phyloP scores from a whole-genome alignment of 2,888 invertebrate species.

The Reticulitermes lucifugus region DNA sequence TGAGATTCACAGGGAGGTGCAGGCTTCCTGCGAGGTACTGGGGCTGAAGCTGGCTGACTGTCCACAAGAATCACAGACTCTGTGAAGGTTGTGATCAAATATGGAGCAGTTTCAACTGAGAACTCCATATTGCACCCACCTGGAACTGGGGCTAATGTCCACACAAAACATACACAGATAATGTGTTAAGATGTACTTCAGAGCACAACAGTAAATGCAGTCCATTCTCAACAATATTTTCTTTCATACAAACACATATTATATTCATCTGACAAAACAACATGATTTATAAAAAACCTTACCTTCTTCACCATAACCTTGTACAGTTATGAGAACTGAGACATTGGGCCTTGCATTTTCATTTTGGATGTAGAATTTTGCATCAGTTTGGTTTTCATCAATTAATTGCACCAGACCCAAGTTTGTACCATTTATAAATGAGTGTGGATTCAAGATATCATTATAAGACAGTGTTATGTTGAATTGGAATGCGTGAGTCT shows the following conservation, averaged over 20 bases:
- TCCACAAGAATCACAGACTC: constrained; percentile 67
- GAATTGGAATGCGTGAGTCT: constrained; percentile 72
- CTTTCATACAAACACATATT: too few species aligned
- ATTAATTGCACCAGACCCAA: constrained; percentile 68
- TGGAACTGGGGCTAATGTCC: constrained; percentile 75
- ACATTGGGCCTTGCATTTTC: constrained; percentile 59
- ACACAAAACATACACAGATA: background rate
- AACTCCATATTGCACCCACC: constrained; percentile 84
- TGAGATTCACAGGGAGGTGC: constrained; percentile 59
- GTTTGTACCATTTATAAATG: constrained; percentile 70
- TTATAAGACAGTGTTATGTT: constrained; percentile 70
- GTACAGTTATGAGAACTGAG: constrained; percentile 65
- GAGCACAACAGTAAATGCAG: too few species aligned
- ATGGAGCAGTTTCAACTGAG: constrained; percentile 71
- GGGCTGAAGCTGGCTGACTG: constrained; percentile 61
- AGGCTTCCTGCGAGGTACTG: constrained; percentile 59
- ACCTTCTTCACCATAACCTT: constrained; percentile 68
- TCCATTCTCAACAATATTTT: too few species aligned
- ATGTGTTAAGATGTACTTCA: background rate
- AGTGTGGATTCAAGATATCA: constrained; percentile 58
- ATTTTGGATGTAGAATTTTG: constrained; percentile 65
- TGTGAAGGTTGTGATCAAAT: constrained; percentile 64
- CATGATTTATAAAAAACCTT: constrained; percentile 56
- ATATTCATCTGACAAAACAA: background rate
- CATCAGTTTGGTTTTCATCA: constrained; percentile 52